Percentiles rank a stretch among this genome's conserved stretches.
phyloP scores from a whole-genome alignment of 2,113 vertebrate species.

The Callipepla californica region DNA sequence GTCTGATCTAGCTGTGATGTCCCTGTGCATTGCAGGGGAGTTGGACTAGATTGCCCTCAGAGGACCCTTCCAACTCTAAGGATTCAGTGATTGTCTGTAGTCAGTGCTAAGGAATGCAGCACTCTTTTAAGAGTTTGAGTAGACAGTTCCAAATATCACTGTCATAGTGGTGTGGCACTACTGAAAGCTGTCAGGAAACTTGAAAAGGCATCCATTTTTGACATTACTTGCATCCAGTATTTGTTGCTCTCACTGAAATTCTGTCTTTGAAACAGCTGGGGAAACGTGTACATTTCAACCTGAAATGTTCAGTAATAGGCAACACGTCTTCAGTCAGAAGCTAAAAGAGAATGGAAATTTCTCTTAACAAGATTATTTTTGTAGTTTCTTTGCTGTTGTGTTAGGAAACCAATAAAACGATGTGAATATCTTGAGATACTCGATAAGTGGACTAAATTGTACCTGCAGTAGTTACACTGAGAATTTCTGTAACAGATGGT shows the following conservation, averaged over 20 bases:
- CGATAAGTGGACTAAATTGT: neutral
- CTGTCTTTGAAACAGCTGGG: neutral
- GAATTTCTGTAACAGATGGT: neutral
- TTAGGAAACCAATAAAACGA: neutral
- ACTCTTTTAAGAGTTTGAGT: neutral
- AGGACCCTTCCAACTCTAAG: no score
- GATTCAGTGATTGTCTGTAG: no score
- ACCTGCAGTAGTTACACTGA: neutral
- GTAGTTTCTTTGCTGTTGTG: neutral
- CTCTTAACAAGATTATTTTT: neutral
- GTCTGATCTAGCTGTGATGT: no score
- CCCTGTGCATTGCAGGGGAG: no score
- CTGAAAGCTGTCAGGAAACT: neutral
- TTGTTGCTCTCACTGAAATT: neutral
- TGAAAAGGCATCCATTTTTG: neutral
- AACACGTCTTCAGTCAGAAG: neutral
- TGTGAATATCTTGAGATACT: neutral
- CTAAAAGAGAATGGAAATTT: neutral
- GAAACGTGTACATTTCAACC: neutral
- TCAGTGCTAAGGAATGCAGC: neutral
- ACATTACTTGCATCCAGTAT: neutral
- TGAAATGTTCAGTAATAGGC: neutral
- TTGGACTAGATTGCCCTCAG: no score
- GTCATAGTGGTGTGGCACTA: neutral
- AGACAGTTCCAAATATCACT: neutral